Conservation (phyloP, 2,888 invertebrate genomes). For the Euzetes globulus region DNA sequence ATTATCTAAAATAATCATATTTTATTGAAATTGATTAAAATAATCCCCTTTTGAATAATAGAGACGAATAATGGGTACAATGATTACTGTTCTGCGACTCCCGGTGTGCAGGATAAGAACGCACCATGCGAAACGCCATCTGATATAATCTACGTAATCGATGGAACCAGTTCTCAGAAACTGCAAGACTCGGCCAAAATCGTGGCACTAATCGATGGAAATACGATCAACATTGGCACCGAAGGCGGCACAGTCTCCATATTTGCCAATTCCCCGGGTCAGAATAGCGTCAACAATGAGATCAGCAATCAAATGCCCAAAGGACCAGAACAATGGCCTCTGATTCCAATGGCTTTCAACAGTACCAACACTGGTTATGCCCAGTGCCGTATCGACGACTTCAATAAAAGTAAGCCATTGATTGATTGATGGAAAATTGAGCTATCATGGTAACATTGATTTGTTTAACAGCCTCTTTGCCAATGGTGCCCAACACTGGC, state of each 20-base stretch:
- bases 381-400: conserved; percentile 8
- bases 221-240: conserved; percentile 21
- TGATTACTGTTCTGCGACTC: neutral
- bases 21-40: too few species aligned
- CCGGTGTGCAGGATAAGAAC: conserved; percentile 11
- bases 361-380: conserved; percentile 10
- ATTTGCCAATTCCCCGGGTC: conserved; percentile 18
- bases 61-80: neutral
- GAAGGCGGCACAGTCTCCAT: conserved; percentile 26
- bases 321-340: conserved; percentile 31
- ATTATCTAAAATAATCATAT: too few species aligned
- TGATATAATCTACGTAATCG: conserved; percentile 39
- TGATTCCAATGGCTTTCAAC: conserved; percentile 18
- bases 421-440: neutral
- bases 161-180: conserved; percentile 30
- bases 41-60: neutral
- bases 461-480: neutral
- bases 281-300: neutral
- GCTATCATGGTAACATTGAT: neutral
- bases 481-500: neutral
- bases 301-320: neutral
- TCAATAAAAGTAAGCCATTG: neutral
- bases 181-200: conserved; percentile 23
- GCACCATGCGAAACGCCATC: conserved; percentile 37
- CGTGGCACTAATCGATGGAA: conserved; percentile 2